phyloP scores from a whole-genome alignment of 2,113 vertebrate genomes.

The Notechis scutatus region DNA sequence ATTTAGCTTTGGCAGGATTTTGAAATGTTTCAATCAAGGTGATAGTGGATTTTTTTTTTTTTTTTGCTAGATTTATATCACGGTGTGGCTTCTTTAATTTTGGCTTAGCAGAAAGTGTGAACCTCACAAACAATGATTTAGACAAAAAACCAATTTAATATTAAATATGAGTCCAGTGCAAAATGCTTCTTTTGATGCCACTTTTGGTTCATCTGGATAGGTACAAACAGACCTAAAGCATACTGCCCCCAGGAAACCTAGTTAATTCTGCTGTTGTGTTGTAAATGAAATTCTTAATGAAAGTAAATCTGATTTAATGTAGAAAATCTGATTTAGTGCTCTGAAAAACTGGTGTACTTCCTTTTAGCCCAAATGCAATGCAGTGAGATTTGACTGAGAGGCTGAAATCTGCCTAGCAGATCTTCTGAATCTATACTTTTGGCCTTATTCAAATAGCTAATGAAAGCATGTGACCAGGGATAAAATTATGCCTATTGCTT shows the following conservation, averaged over 20 bases:
- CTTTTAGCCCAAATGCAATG: neutral
- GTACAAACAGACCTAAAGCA: neutral
- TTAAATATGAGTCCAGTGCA: neutral
- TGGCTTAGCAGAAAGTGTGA: neutral
- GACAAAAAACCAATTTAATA: neutral
- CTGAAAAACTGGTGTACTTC: neutral
- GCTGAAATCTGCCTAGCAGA: neutral
- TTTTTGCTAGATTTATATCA: neutral
- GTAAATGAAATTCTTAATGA: too few relatives aligned
- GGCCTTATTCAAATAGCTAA: neutral
- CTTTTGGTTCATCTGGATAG: neutral
- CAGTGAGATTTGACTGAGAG: neutral
- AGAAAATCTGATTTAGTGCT: neutral
- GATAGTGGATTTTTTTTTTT: neutral
- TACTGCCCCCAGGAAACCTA: too few relatives aligned
- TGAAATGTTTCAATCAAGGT: neutral
- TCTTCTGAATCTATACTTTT: neutral
- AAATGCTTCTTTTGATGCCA: neutral
- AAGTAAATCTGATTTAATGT: too few relatives aligned
- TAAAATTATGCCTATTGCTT: neutral
- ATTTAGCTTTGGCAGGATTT: neutral
- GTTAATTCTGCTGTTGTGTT: too few relatives aligned
- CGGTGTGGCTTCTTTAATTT: neutral
- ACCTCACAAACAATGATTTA: neutral
- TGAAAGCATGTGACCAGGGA: neutral